Evolutionary conservation across 2,797 vertebrate species (phyloP).

Genomic region (Enteromius unitaeniatus): DNA sequence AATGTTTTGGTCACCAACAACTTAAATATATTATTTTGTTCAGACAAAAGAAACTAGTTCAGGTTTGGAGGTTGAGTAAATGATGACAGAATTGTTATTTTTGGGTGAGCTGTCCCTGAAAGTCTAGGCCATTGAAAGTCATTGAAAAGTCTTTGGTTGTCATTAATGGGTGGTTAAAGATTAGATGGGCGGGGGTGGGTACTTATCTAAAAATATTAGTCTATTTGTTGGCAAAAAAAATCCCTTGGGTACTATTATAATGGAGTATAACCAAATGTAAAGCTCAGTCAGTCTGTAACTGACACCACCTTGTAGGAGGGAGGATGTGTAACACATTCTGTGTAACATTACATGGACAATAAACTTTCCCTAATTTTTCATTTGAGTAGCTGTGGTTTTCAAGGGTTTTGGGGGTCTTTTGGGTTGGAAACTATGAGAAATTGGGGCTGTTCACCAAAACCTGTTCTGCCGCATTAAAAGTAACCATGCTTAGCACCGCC

Average conservation of each 20-base stretch:
- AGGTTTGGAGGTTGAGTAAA: neutral
- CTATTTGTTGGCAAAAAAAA: slow-evolving; percentile 3
- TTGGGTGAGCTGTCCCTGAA: neutral
- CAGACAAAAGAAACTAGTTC: neutral
- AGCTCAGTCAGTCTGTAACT: neutral
- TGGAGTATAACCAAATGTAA: slow-evolving; percentile 8
- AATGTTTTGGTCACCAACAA: neutral
- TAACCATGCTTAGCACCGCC: slow-evolving; percentile 1
- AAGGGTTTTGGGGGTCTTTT: slow-evolving; percentile 43
- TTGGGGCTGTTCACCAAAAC: neutral
- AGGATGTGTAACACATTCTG: slow-evolving; percentile 16
- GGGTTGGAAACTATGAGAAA: slow-evolving; percentile 67
- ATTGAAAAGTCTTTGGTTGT: neutral
- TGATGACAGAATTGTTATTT: neutral
- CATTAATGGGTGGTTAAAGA: neutral
- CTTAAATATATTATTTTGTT: neutral
- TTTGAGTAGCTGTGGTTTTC: slow-evolving; percentile 27
- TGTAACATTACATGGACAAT: slow-evolving; percentile 2
- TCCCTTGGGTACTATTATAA: neutral
- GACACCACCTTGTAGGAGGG: neutral
- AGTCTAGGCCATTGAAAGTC: neutral
- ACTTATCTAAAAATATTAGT: slow-evolving; percentile 9
- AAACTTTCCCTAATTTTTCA: neutral
- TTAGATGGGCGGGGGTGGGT: neutral
- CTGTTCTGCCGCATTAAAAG: neutral